Percentiles rank a stretch among this genome's conserved stretches.
These are phyloP conservation scores for Eudyptes chrysolophus DNA, from an alignment of 2,113 vertebrate genomes.

Conservation along the genomic window DNA sequence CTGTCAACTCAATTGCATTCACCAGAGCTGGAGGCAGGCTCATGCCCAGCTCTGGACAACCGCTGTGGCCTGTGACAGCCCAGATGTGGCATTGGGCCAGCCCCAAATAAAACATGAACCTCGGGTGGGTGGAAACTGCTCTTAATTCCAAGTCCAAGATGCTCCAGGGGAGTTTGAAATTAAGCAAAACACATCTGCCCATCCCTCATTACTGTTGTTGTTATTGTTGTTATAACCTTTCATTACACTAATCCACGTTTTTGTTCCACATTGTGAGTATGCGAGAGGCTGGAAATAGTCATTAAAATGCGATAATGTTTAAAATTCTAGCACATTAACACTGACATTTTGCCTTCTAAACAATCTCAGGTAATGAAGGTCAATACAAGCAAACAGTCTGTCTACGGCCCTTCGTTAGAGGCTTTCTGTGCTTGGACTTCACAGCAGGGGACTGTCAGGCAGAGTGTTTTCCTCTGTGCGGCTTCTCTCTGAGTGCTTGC, in stretches of 20 bases:
- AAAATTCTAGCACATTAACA: slow-evolving; percentile 73
- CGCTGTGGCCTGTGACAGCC: background rate
- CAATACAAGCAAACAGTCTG: slow-evolving; percentile 69
- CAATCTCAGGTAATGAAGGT: slow-evolving; percentile 79
- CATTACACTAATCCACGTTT: slow-evolving; percentile 52
- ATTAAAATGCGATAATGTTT: slow-evolving; percentile 75
- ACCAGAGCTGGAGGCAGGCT: background rate
- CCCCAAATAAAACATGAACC: background rate
- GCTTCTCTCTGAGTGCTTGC: slow-evolving; percentile 63
- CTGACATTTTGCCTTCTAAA: slow-evolving; percentile 78
- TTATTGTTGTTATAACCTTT: slow-evolving; percentile 70
- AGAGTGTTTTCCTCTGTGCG: slow-evolving; percentile 49
- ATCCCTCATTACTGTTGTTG: slow-evolving; percentile 41
- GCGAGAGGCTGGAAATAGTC: slow-evolving; percentile 42
- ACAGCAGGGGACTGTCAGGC: slow-evolving; percentile 72
- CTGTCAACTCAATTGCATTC: rapidly evolving
- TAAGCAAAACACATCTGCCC: slow-evolving; percentile 40
- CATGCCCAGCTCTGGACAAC: background rate
- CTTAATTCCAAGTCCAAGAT: background rate
- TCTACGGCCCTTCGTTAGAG: slow-evolving; percentile 64
- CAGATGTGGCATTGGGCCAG: background rate
- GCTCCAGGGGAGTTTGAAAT: slow-evolving; percentile 33
- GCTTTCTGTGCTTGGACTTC: slow-evolving; percentile 63
- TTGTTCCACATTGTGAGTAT: slow-evolving; percentile 53
- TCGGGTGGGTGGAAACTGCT: background rate